Conservation (phyloP, 2,113 vertebrate species). For the Eleginops maclovinus region DNA sequence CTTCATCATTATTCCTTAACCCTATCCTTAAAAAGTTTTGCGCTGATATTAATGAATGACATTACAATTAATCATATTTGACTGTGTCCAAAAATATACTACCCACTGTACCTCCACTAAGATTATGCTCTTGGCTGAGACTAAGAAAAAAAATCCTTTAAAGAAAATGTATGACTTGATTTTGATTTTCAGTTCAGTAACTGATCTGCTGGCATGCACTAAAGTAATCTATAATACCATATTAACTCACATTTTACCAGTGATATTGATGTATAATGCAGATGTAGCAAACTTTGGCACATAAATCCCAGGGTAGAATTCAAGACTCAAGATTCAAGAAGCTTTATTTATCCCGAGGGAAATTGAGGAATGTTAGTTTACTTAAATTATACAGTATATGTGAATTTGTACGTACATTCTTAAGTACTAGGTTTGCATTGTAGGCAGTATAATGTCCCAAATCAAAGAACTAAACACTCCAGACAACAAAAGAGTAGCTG, state of each 20-base stretch:
- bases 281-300: slow-evolving; percentile 9
- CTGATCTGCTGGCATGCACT: slow-evolving; percentile 19
- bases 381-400: slow-evolving; percentile 9
- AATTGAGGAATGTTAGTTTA: not conserved
- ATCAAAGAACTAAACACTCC: slow-evolving; percentile 18
- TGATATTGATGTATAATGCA: not conserved
- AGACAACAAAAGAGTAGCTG: slow-evolving; percentile 18
- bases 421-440: not conserved
- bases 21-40: too few relatives aligned
- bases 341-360: too few relatives aligned
- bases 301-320: not conserved
- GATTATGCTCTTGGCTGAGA: not conserved
- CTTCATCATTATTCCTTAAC: not conserved
- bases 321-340: too few relatives aligned
- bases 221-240: not conserved
- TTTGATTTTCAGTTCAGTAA: slow-evolving; percentile 9
- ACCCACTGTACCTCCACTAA: not conserved
- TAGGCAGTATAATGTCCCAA: slow-evolving; percentile 2
- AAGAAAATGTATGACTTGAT: slow-evolving; percentile 8
- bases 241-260: slow-evolving; percentile 21
- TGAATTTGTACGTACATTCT: slow-evolving; percentile 3
- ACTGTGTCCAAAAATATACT: not conserved
- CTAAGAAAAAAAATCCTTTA: not conserved
- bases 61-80: slow-evolving; percentile 15
- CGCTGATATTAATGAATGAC: too few relatives aligned